phyloP scores from a whole-genome alignment of 2,888 invertebrate genomes.

The Thera obeliscata region DNA sequence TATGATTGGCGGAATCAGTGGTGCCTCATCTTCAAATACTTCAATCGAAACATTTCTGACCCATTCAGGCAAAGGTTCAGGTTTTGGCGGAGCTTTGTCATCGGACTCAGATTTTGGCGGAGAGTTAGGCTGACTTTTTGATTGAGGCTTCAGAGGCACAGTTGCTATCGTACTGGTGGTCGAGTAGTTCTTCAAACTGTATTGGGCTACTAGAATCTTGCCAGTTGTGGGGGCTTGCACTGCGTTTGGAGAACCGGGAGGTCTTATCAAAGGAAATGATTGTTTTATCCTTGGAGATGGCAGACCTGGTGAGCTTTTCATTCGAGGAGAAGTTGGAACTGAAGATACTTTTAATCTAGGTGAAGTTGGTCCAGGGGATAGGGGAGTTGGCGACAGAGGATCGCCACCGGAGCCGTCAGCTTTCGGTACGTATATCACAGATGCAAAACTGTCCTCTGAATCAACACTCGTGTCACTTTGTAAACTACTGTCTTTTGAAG shows the following conservation, averaged over 20 bases:
- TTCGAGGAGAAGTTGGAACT: slow-evolving; percentile 90
- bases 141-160: slow-evolving; percentile 68
- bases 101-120: slow-evolving; percentile 78
- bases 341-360: slow-evolving; percentile 87
- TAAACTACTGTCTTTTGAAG: slow-evolving; percentile 94
- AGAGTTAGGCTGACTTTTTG: slow-evolving; percentile 79
- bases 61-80: slow-evolving; percentile 60
- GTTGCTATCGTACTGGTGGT: slow-evolving; percentile 60
- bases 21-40: slow-evolving; percentile 72
- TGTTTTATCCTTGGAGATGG: slow-evolving; percentile 88
- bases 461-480: slow-evolving; percentile 97
- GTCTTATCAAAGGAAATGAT: slow-evolving; percentile 85
- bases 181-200: slow-evolving; percentile 81
- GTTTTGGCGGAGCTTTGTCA: slow-evolving; percentile 58
- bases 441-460: slow-evolving; percentile 96
- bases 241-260: slow-evolving; percentile 85
- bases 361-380: slow-evolving; percentile 86
- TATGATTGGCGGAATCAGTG: slow-evolving; percentile 69
- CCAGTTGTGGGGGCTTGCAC: slow-evolving; percentile 78
- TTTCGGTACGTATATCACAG: slow-evolving; percentile 95
- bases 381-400: slow-evolving; percentile 84
- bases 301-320: slow-evolving; percentile 88
- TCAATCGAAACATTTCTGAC: slow-evolving; percentile 66
- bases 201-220: slow-evolving; percentile 85
- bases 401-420: slow-evolving; percentile 86